Percentiles rank a stretch among this genome's conserved stretches.
These are phyloP conservation scores for Carduelis carduelis DNA, from an alignment of 2,797 vertebrate genomes.

Conservation along the genomic window DNA sequence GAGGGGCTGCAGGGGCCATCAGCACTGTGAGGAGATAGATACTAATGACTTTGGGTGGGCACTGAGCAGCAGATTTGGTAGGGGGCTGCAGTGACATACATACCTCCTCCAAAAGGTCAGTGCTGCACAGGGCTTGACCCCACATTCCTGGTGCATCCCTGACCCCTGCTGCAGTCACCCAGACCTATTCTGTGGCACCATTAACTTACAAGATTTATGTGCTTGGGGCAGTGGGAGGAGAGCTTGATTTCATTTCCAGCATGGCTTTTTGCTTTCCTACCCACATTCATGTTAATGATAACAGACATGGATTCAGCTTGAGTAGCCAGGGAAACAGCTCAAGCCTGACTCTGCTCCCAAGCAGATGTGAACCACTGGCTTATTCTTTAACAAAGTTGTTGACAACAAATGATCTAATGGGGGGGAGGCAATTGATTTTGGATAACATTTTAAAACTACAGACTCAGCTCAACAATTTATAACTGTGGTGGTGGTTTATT, in stretches of 20 bases:
- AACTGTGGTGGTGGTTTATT: not conserved
- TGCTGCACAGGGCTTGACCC: constrained; percentile 23
- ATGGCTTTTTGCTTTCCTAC: constrained; percentile 16
- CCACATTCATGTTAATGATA: not conserved
- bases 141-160: not conserved
- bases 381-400: constrained; percentile 17
- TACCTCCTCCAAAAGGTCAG: not conserved
- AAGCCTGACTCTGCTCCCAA: not conserved
- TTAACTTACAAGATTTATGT: constrained; percentile 49
- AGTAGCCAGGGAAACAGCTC: constrained; percentile 39
- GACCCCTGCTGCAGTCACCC: not conserved
- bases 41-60: not conserved
- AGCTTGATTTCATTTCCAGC: constrained; percentile 24
- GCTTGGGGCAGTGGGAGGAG: constrained; percentile 34
- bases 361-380: constrained; percentile 24
- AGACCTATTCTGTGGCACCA: constrained; percentile 28
- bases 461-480: constrained; percentile 21
- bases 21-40: not conserved
- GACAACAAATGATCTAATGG: not conserved
- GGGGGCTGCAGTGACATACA: not conserved
- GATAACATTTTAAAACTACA: constrained; percentile 22
- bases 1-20: not conserved
- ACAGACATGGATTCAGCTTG: not conserved
- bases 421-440: constrained; percentile 27
- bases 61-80: not conserved